phyloP scores from a whole-genome alignment of 1,140 invertebrate genomes.

The Bombus terrestris region DNA sequence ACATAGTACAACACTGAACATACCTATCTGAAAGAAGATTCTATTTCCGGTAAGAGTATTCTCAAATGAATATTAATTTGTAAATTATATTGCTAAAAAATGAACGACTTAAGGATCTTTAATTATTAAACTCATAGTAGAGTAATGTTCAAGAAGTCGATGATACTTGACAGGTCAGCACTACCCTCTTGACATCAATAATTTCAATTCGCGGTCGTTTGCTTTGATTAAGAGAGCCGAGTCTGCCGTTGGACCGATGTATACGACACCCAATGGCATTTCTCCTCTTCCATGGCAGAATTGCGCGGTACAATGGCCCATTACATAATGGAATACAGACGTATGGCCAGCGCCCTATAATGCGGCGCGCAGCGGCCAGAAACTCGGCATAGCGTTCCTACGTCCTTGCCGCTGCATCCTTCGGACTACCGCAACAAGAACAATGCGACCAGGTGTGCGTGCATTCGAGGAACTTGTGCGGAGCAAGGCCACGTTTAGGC shows the following conservation, averaged over 20 bases:
- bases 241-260: conserved; percentile 40
- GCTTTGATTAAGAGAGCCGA: conserved; percentile 71
- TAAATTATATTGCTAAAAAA: too few relatives aligned
- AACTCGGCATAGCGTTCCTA: conserved; percentile 35
- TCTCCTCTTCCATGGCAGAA: conserved; percentile 57
- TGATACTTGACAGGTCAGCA: background rate
- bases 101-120: too few relatives aligned
- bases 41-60: too few relatives aligned
- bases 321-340: conserved; percentile 76
- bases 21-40: too few relatives aligned
- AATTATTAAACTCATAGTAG: background rate
- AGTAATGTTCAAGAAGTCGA: background rate
- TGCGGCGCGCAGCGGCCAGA: conserved; percentile 30
- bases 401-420: conserved; percentile 39
- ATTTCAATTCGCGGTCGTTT: conserved; percentile 70
- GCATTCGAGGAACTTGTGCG: conserved; percentile 24
- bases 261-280: conserved; percentile 72
- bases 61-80: too few relatives aligned
- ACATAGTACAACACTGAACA: too few relatives aligned
- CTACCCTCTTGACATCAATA: conserved; percentile 51
- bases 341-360: conserved; percentile 46
- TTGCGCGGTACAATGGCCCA: conserved; percentile 72
- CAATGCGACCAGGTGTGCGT: conserved; percentile 14
- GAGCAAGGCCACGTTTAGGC: background rate
- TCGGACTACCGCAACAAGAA: conserved; percentile 35